phyloP scores from a whole-genome alignment of 2,888 invertebrate genomes.

The Euphydryas editha region DNA sequence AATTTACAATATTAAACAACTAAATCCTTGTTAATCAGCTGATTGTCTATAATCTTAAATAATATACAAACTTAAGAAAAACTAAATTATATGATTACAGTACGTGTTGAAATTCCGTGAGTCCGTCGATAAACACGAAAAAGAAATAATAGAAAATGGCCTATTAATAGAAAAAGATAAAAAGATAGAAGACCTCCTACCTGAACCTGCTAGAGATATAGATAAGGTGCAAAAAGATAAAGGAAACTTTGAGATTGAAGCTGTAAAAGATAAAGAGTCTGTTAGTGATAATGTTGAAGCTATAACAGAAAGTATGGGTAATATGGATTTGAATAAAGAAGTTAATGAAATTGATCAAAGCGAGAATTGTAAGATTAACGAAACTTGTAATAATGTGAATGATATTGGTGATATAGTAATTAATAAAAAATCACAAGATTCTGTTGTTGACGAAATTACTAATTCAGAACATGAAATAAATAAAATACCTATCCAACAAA shows the following conservation, averaged over 20 bases:
- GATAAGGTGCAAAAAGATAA: conserved; percentile 21
- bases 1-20: too few species aligned
- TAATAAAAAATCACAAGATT: too few species aligned
- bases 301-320: background rate
- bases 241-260: background rate
- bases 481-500: too few species aligned
- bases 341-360: background rate
- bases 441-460: too few species aligned
- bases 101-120: conserved; percentile 64
- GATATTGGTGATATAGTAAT: too few species aligned
- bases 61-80: background rate
- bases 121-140: conserved; percentile 62
- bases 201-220: conserved; percentile 48
- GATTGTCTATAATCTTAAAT: background rate
- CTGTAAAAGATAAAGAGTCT: background rate
- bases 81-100: conserved; percentile 50
- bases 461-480: too few species aligned
- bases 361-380: background rate
- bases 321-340: background rate
- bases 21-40: too few species aligned
- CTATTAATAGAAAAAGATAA: conserved; percentile 57
- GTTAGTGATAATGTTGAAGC: background rate
- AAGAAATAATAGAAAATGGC: conserved; percentile 58
- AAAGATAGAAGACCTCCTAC: conserved; percentile 57
- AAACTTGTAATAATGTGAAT: too few species aligned